Evolutionary conservation across 2,888 invertebrate genomes (phyloP).

Genomic region (Anthrax anthrax): DNA sequence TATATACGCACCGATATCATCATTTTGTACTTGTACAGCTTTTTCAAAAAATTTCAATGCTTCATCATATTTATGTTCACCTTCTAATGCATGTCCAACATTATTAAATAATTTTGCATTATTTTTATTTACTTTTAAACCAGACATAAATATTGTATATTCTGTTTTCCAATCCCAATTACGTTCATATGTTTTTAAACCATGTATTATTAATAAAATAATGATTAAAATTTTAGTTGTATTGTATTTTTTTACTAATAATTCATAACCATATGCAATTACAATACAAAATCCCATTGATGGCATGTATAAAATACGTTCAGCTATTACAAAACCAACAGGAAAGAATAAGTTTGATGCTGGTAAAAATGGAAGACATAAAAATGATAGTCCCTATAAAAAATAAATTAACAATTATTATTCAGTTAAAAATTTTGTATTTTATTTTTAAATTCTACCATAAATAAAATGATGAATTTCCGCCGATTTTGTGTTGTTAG

Average conservation of each 20-base stretch:
- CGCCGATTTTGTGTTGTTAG: constrained; percentile 43
- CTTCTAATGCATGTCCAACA: constrained; percentile 90
- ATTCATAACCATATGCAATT: constrained; percentile 72
- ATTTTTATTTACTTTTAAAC: constrained; percentile 62
- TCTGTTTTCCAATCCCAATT: constrained; percentile 92
- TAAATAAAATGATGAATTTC: constrained; percentile 50
- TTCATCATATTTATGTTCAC: constrained; percentile 48
- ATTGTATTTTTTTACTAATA: constrained; percentile 35
- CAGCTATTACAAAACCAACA: constrained; percentile 94
- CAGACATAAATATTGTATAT: constrained; percentile 87
- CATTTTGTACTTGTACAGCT: constrained; percentile 84
- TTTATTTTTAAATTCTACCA: constrained; percentile 44
- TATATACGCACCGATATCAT: constrained; percentile 93
- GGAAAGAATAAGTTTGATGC: constrained; percentile 96
- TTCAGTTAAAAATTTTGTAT: no score
- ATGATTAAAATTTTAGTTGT: not conserved
- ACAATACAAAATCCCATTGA: constrained; percentile 95
- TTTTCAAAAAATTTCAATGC: constrained; percentile 84
- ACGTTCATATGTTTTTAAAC: constrained; percentile 70
- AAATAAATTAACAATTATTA: not conserved
- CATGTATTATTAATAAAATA: constrained; percentile 53
- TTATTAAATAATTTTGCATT: constrained; percentile 97
- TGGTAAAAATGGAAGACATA: constrained; percentile 84
- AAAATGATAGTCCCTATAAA: constrained; percentile 66
- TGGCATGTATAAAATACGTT: constrained; percentile 88